These are phyloP conservation scores for Danio aesculapii DNA, from an alignment of 2,797 vertebrate species.

Conservation along the genomic window DNA sequence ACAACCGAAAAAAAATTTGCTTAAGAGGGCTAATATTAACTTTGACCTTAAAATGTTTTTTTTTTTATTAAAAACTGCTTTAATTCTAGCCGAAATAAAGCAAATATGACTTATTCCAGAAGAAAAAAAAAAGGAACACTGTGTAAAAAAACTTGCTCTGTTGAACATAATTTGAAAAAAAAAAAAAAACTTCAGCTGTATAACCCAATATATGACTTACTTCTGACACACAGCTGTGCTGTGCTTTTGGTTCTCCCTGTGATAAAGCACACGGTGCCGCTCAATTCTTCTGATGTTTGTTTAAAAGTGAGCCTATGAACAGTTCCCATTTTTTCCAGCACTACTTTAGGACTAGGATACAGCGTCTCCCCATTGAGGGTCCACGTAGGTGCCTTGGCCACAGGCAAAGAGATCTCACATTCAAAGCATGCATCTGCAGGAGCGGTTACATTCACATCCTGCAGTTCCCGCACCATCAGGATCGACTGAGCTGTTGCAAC, in stretches of 20 bases:
- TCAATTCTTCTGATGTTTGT: slow-evolving; percentile 74
- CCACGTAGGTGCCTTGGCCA: slow-evolving; percentile 73
- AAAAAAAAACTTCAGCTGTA: not conserved
- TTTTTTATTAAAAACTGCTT: no score
- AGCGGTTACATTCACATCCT: slow-evolving; percentile 74
- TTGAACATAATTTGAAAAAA: no score
- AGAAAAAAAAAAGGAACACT: no score
- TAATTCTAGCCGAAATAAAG: no score
- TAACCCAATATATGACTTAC: slow-evolving; percentile 59
- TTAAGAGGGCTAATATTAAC: no score
- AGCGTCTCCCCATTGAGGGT: slow-evolving; percentile 78
- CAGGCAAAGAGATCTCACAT: slow-evolving; percentile 78
- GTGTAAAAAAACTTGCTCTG: no score
- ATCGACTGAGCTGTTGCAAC: slow-evolving; percentile 72
- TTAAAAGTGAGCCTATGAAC: slow-evolving; percentile 78
- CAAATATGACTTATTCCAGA: no score
- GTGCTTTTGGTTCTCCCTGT: slow-evolving; percentile 75
- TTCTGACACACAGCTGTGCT: slow-evolving; percentile 76
- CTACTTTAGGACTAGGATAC: slow-evolving; percentile 67
- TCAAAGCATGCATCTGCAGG: slow-evolving; percentile 78
- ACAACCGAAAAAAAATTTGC: no score
- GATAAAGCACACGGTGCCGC: slow-evolving; percentile 77
- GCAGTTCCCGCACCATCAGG: slow-evolving; percentile 74
- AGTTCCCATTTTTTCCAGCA: slow-evolving; percentile 76
- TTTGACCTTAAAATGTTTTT: no score